A percentile compares a stretch with the other conserved stretches of the same genome.
Evolutionary conservation across 1,140 invertebrate species (phyloP).

Genomic region (Drosophila ohnishii): DNA sequence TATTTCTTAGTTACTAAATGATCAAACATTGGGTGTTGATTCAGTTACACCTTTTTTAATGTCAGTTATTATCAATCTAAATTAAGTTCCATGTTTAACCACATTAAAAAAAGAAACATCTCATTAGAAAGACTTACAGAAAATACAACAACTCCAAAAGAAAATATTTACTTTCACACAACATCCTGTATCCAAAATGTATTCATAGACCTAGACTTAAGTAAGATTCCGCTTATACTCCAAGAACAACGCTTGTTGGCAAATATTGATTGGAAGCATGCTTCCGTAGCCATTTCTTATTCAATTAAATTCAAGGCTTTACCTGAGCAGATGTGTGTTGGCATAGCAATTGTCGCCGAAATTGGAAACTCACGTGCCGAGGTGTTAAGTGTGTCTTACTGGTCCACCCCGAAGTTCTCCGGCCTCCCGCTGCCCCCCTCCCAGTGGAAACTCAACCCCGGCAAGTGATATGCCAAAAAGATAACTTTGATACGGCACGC

Average conservation of each 20-base stretch:
- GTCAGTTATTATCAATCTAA: neutral
- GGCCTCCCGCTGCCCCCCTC: neutral
- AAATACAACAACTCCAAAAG: too few relatives aligned
- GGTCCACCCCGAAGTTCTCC: conserved; percentile 2
- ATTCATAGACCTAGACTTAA: conserved; percentile 3
- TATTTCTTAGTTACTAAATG: neutral
- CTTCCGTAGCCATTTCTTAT: conserved; percentile 36
- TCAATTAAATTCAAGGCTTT: conserved; percentile 42
- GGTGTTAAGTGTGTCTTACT: conserved; percentile 50
- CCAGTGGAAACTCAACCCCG: neutral
- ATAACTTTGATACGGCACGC: conserved; percentile 50
- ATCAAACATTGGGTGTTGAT: too few relatives aligned
- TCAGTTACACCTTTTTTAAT: neutral
- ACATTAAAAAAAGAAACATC: neutral
- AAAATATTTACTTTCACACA: conserved; percentile 2
- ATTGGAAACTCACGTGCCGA: conserved; percentile 60
- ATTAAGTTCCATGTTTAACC: neutral
- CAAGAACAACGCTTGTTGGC: conserved; percentile 15
- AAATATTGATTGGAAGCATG: conserved; percentile 26
- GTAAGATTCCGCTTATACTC: too few relatives aligned
- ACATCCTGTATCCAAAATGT: conserved; percentile 2
- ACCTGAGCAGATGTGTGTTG: conserved; percentile 42
- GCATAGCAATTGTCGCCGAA: conserved; percentile 53
- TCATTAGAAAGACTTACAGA: neutral
- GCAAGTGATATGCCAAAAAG: conserved; percentile 41